phyloP scores from a whole-genome alignment of 1,140 invertebrate genomes.

The Sipha flava region DNA sequence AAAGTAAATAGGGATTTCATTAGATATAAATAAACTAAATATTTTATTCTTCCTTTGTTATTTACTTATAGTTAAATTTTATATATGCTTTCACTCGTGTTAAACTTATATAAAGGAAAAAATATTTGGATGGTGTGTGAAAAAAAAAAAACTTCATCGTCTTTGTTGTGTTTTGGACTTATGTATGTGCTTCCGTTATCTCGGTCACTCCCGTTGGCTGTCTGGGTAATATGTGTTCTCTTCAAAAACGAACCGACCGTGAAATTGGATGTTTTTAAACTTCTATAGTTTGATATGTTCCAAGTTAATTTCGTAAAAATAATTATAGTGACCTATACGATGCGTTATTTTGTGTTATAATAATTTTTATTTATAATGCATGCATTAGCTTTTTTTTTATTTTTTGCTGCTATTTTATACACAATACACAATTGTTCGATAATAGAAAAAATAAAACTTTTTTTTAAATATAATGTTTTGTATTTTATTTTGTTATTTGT shows the following conservation, averaged over 20 bases:
- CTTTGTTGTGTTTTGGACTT: constrained; percentile 1
- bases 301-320: not conserved
- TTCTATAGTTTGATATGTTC: not conserved
- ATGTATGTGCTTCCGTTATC: not conserved
- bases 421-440: not conserved
- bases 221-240: not conserved
- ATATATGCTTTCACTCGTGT: not conserved
- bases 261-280: constrained; percentile 20
- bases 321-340: not conserved
- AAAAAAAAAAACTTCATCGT: not conserved
- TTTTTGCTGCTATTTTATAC: not conserved
- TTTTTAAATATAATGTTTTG: not conserved
- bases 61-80: not conserved
- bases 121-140: too few relatives aligned
- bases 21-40: not conserved
- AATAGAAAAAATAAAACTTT: not conserved
- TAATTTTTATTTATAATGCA: not conserved
- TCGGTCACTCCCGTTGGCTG: not conserved
- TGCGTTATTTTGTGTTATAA: not conserved
- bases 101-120: too few relatives aligned
- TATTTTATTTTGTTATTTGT: not conserved
- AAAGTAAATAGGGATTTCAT: not conserved
- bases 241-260: not conserved
- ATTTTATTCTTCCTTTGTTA: not conserved
- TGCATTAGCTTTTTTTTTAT: too few relatives aligned